A percentile compares a stretch with the other conserved stretches of the same genome.
Conservation (phyloP, 1,140 invertebrate genomes). For the Tetramorium simillimum region DNA sequence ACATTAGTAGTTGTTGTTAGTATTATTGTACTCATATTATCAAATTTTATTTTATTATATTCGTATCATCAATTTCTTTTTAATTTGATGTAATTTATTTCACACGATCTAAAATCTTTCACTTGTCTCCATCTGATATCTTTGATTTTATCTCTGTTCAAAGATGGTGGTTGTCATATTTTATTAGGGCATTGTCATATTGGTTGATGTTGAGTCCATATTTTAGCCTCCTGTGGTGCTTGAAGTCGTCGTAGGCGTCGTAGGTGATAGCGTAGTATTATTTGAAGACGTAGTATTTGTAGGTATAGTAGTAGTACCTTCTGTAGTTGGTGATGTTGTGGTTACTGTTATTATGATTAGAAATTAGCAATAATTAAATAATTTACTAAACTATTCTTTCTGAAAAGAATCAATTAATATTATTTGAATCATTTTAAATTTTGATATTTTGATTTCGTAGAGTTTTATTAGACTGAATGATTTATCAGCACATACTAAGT, state of each 20-base stretch:
- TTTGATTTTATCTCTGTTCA: too few species aligned
- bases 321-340: too few species aligned
- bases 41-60: background rate
- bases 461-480: background rate
- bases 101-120: background rate
- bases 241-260: too few species aligned
- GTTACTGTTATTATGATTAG: background rate
- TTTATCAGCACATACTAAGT: too few species aligned
- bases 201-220: too few species aligned
- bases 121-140: too few species aligned
- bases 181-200: too few species aligned
- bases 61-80: background rate
- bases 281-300: too few species aligned
- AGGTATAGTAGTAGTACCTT: too few species aligned
- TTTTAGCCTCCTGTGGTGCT: too few species aligned
- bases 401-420: background rate
- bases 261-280: too few species aligned
- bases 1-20: background rate
- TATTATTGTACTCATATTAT: background rate
- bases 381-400: background rate
- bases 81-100: background rate
- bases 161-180: too few species aligned
- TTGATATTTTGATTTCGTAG: background rate
- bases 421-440: background rate
- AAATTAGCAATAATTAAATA: slow-evolving; percentile 8